Evolutionary conservation across 2,113 vertebrate genomes (phyloP).

Genomic region (Sardina pilchardus): DNA sequence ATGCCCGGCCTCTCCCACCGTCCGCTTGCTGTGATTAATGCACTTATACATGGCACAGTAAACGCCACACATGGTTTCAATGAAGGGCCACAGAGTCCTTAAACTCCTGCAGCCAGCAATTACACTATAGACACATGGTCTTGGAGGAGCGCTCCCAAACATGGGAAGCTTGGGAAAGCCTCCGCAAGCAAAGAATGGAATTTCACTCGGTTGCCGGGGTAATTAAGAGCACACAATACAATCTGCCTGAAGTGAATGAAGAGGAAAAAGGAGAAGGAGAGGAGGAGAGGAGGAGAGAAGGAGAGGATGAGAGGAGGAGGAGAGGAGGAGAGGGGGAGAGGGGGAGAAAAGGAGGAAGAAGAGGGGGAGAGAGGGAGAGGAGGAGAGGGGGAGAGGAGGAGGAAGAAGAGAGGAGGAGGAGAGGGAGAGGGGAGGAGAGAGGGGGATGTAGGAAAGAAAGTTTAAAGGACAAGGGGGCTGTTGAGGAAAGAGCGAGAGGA

Average conservation of each 20-base stretch:
- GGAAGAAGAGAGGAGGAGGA: not conserved
- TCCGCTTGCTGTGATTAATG: conserved; percentile 48
- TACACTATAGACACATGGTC: conserved; percentile 35
- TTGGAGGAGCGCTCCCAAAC: conserved; percentile 6
- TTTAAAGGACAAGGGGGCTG: not conserved
- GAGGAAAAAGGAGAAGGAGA: too few species aligned
- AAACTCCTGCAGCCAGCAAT: conserved; percentile 30
- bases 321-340: not conserved
- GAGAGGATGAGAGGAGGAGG: not conserved
- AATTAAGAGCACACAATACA: too few species aligned
- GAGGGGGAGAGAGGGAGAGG: not conserved
- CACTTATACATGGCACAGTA: conserved; percentile 20
- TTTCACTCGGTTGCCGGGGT: conserved; percentile 31
- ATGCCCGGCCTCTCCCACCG: not conserved
- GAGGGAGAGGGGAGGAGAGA: not conserved
- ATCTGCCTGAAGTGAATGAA: too few species aligned
- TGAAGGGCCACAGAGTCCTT: conserved; percentile 21
- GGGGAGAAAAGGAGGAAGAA: not conserved
- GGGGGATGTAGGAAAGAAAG: not conserved
- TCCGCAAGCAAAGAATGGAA: conserved; percentile 36
- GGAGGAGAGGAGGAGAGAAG: not conserved
- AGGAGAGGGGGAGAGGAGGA: not conserved
- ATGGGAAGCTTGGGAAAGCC: conserved; percentile 40
- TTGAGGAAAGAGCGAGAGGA: not conserved
- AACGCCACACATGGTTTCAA: conserved; percentile 42